These are phyloP conservation scores for Globia sparganii DNA, from an alignment of 2,888 invertebrate genomes.

Conservation along the genomic window DNA sequence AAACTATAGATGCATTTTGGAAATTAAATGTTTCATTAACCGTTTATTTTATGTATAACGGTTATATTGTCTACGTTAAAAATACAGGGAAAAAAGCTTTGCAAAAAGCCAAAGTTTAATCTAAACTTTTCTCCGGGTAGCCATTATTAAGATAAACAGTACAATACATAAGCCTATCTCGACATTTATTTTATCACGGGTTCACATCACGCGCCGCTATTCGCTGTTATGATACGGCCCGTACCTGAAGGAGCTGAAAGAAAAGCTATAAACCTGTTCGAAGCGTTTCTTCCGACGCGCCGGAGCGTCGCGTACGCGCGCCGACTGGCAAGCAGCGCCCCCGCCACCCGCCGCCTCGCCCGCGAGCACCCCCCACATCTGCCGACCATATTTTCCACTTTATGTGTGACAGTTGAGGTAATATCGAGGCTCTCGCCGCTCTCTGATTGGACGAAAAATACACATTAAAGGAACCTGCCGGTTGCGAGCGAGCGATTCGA, in stretches of 20 bases:
- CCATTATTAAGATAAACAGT: constrained; percentile 91
- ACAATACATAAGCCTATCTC: constrained; percentile 91
- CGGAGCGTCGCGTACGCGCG: constrained; percentile 89
- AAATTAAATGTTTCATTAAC: not conserved
- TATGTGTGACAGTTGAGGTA: constrained; percentile 91
- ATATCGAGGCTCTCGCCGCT: constrained; percentile 91
- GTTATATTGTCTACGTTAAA: constrained; percentile 65
- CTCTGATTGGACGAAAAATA: constrained; percentile 91
- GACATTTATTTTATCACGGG: constrained; percentile 91
- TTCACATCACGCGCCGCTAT: constrained; percentile 91
- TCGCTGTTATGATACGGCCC: constrained; percentile 91
- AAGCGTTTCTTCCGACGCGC: constrained; percentile 89
- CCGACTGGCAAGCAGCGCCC: constrained; percentile 83
- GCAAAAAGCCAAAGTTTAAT: constrained; percentile 85
- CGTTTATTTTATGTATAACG: constrained; percentile 13
- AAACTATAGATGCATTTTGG: not conserved
- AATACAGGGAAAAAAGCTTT: constrained; percentile 67
- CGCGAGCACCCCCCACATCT: constrained; percentile 85
- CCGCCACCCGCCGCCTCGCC: constrained; percentile 63
- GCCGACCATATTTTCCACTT: constrained; percentile 91
- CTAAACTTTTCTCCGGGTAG: constrained; percentile 88
- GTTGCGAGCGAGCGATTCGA: constrained; percentile 90
- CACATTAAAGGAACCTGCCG: constrained; percentile 91
- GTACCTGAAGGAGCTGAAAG: constrained; percentile 91
- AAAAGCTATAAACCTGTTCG: constrained; percentile 91